Evolutionary conservation across 2,888 invertebrate species (phyloP).

Genomic region (Nymphalis polychloros): DNA sequence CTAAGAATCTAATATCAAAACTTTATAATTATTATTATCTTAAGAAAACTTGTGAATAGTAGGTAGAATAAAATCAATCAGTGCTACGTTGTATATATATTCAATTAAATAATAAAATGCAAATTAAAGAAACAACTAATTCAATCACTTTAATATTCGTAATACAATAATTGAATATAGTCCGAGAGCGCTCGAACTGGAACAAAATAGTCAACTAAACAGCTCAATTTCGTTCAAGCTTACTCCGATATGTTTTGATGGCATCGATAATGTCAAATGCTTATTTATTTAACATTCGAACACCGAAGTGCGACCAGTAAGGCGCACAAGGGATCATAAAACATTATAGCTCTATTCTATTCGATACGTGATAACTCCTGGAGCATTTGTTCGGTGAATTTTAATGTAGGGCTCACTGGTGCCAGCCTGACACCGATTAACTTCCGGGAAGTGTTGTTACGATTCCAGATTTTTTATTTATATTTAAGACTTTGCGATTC

Average conservation of each 20-base stretch:
- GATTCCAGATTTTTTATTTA: constrained; percentile 48
- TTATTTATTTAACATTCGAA: constrained; percentile 74
- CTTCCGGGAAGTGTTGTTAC: constrained; percentile 74
- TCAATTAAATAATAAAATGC: too few species aligned
- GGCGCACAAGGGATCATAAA: constrained; percentile 80
- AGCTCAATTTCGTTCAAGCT: constrained; percentile 22
- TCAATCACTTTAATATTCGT: background rate
- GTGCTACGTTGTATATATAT: too few species aligned
- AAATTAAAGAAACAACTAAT: background rate
- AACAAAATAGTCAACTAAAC: background rate
- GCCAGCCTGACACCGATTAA: constrained; percentile 66
- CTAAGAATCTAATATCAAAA: too few species aligned
- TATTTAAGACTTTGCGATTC: background rate
- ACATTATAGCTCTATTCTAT: constrained; percentile 81
- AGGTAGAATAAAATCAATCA: too few species aligned
- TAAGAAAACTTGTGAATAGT: too few species aligned
- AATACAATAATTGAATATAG: background rate
- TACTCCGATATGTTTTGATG: constrained; percentile 43
- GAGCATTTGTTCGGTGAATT: constrained; percentile 75
- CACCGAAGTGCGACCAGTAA: constrained; percentile 68
- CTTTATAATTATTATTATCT: too few species aligned
- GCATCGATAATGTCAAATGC: constrained; percentile 52
- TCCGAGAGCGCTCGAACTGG: background rate
- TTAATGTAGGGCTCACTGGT: constrained; percentile 71
- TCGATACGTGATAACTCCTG: constrained; percentile 79